These are phyloP conservation scores for Ichneumon xanthorius DNA, from an alignment of 2,888 invertebrate genomes.

Conservation along the genomic window DNA sequence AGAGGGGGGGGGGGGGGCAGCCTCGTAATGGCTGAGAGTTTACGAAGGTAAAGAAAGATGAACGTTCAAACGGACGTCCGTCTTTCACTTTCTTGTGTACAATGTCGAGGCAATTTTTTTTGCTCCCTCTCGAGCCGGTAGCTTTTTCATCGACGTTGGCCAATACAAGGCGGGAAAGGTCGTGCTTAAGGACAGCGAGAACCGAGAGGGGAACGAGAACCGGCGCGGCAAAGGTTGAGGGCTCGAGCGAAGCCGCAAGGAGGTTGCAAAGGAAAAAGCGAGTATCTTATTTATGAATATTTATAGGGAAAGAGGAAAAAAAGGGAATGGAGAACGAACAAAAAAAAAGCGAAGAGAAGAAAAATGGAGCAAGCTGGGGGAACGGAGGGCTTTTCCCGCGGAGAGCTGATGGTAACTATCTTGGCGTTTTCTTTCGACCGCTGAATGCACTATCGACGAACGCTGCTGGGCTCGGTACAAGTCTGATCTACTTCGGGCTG, in stretches of 20 bases:
- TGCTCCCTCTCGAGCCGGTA: conserved; percentile 16
- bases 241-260: conserved; percentile 47
- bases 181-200: conserved; percentile 37
- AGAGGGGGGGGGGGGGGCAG: conserved; percentile 40
- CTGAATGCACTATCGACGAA: background rate
- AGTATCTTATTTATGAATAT: conserved; percentile 82
- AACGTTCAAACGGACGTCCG: conserved; percentile 43
- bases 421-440: conserved; percentile 27
- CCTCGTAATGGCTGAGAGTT: conserved; percentile 31
- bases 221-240: conserved; percentile 46
- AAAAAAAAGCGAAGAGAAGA: background rate
- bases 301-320: conserved; percentile 72
- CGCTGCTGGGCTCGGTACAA: background rate
- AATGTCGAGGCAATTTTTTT: conserved; percentile 21
- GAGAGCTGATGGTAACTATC: conserved; percentile 31
- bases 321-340: conserved; percentile 22
- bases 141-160: conserved; percentile 48
- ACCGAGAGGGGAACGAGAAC: conserved; percentile 17
- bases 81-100: conserved; percentile 56
- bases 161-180: conserved; percentile 12
- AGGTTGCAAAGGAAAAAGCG: conserved; percentile 68
- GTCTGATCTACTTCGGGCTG: background rate
- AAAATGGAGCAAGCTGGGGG: conserved; percentile 27
- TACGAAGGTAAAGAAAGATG: conserved; percentile 50
- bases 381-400: background rate